phyloP scores from a whole-genome alignment of 2,797 vertebrate genomes.

The Alca torda region DNA sequence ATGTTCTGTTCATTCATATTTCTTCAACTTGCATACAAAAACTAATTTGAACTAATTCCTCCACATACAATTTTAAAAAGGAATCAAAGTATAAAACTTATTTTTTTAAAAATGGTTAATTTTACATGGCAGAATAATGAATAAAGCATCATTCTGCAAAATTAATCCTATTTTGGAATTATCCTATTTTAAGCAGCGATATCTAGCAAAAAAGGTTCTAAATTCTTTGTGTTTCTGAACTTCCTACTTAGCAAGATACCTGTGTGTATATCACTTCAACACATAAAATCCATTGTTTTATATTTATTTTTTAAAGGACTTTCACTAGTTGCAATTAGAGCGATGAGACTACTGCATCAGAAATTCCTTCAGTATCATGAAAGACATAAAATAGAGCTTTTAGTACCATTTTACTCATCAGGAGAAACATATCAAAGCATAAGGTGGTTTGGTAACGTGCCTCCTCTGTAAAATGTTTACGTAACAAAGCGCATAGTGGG shows the following conservation, averaged over 20 bases:
- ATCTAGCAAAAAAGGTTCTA: background rate
- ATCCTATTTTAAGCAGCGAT: background rate
- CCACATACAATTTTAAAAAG: background rate
- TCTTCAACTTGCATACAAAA: background rate
- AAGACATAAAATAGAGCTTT: background rate
- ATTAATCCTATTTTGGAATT: background rate
- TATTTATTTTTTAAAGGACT: background rate
- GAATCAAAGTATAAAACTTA: background rate
- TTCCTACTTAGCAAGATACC: background rate
- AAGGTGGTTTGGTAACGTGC: background rate
- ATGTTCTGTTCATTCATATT: background rate
- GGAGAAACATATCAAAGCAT: background rate
- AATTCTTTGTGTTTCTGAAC: background rate
- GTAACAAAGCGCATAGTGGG: background rate
- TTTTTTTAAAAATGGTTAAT: background rate
- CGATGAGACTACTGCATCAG: background rate
- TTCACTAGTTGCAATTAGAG: background rate
- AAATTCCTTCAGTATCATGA: background rate
- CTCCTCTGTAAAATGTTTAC: background rate
- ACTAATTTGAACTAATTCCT: background rate
- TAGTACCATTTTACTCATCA: background rate
- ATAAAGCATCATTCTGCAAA: background rate
- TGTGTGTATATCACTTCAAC: background rate
- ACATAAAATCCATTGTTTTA: background rate
- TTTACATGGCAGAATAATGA: background rate